Evolutionary conservation across 2,113 vertebrate species (phyloP), one percentile per base, ranked within the genome.

Genomic region (Apeltes quadracus): DNA sequence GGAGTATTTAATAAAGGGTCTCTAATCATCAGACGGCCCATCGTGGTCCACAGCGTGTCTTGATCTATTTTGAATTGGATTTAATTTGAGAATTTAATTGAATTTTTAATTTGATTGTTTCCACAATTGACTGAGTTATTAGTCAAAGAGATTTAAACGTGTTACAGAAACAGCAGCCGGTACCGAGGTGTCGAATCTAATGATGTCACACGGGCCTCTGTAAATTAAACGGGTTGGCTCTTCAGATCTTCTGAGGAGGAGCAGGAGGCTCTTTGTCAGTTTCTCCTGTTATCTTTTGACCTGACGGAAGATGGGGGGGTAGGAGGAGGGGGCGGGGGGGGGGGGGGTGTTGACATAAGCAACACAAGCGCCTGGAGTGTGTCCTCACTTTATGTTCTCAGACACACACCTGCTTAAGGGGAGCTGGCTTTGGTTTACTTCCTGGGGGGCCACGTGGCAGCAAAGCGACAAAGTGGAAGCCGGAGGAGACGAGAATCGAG

Each of bases 261-360:
- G n/a, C n/a, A n/a, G 86, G 71, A 75, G 77, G 5, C 75, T 85
- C 83, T 56, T 83, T 57, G 72, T 69, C 59, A 43, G 75, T 71
- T 58, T 79, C 41, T 51, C 39, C 50, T 62, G 57, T 69, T 36
- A 34, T 34, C 77, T 51, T 46, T 51, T 46, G 58, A 71, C 22
- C 22, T 25, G 48, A 61, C 46, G 27, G 23, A 57, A 29, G 13
- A 43, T 43, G 14, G 1, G 10, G 20, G n/a, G 22, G 7, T 14
- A 5, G n/a, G 55, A n/a, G n/a, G n/a, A n/a, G n/a, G n/a, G n/a
- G n/a, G n/a, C n/a, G n/a, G n/a, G n/a, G n/a, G n/a, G n/a, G n/a
- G 39, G 50, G 39, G 15, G 81, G 63, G 66, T 79, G 27, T 69
- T 88, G 84, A 88, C 85, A 86, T 78, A 81, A 75, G 79, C 74